phyloP scores from a whole-genome alignment of 1,140 invertebrate genomes.

The Drosophila obscura region DNA sequence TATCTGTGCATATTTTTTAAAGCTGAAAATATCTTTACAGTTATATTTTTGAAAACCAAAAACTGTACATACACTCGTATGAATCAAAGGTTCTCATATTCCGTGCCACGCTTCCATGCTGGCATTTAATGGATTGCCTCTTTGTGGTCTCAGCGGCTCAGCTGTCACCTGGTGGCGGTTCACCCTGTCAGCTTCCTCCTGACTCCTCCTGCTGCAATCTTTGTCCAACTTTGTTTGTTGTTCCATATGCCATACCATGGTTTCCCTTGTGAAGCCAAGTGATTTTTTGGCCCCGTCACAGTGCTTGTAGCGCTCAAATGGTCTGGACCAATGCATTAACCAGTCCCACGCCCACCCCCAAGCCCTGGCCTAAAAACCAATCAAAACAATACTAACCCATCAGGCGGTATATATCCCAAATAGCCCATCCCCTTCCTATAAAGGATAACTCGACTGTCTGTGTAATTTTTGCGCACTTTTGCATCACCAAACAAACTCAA shows the following conservation, averaged over 20 bases:
- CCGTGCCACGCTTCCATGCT: constrained; percentile 41
- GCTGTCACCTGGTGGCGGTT: constrained; percentile 41
- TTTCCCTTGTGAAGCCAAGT: constrained; percentile 35
- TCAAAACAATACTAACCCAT: constrained; percentile 66
- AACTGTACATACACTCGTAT: too few relatives aligned
- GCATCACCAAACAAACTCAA: constrained; percentile 82
- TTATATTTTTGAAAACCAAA: too few relatives aligned
- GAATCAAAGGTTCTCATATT: constrained; percentile 47
- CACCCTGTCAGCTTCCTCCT: neutral
- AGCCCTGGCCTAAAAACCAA: constrained; percentile 70
- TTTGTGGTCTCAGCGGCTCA: constrained; percentile 55
- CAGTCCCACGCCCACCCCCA: neutral
- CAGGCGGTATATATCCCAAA: constrained; percentile 3
- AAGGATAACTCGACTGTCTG: constrained; percentile 56
- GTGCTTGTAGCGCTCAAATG: constrained; percentile 30
- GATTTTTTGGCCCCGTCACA: constrained; percentile 40
- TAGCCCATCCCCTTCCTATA: constrained; percentile 5
- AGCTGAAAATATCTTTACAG: too few relatives aligned
- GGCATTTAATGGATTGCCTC: constrained; percentile 57
- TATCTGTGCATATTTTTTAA: too few relatives aligned
- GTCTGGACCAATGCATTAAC: constrained; percentile 15
- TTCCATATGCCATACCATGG: neutral
- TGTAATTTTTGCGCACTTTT: constrained; percentile 81
- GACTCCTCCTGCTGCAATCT: constrained; percentile 11
- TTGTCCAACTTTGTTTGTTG: constrained; percentile 16